These are phyloP conservation scores for Orthosia cruda DNA, from an alignment of 2,888 invertebrate species.

Conservation along the genomic window DNA sequence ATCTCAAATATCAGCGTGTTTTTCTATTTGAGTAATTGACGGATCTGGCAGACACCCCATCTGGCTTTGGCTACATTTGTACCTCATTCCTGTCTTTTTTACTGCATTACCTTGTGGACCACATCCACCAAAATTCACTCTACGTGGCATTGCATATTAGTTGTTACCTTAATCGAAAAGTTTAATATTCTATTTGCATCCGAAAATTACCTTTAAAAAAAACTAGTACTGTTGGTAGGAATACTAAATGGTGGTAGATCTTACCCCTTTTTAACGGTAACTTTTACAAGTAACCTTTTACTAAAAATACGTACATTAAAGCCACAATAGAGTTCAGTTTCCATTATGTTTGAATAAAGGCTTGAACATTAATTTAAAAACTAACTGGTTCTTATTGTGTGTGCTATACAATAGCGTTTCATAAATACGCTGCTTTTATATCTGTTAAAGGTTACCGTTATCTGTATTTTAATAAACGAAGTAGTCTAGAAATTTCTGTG, in stretches of 20 bases:
- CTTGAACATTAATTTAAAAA: slow-evolving; percentile 51
- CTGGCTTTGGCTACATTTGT: slow-evolving; percentile 10
- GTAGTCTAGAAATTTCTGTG: neutral
- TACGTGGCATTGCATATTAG: neutral
- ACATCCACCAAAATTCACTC: neutral
- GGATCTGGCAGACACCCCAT: slow-evolving; percentile 39
- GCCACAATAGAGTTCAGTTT: slow-evolving; percentile 46
- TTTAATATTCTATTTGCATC: neutral
- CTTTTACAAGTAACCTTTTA: slow-evolving; percentile 9
- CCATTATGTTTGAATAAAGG: slow-evolving; percentile 48
- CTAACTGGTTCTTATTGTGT: slow-evolving; percentile 42
- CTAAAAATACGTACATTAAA: slow-evolving; percentile 1
- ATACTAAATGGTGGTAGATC: neutral
- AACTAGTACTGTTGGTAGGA: neutral
- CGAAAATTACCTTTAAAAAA: no score
- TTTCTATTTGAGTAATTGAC: slow-evolving; percentile 40
- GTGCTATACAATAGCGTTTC: slow-evolving; percentile 50
- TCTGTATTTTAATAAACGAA: slow-evolving; percentile 30
- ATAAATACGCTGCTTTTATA: slow-evolving; percentile 28
- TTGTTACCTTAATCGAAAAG: neutral
- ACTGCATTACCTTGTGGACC: neutral
- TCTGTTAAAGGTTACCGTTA: slow-evolving; percentile 21
- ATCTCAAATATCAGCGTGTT: slow-evolving; percentile 31
- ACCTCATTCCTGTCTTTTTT: slow-evolving; percentile 8
- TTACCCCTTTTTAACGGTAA: neutral